A percentile compares a stretch with the other conserved stretches of the same genome.
These are phyloP conservation scores for Anastrepha obliqua DNA, from an alignment of 1,140 invertebrate genomes.

Conservation along the genomic window DNA sequence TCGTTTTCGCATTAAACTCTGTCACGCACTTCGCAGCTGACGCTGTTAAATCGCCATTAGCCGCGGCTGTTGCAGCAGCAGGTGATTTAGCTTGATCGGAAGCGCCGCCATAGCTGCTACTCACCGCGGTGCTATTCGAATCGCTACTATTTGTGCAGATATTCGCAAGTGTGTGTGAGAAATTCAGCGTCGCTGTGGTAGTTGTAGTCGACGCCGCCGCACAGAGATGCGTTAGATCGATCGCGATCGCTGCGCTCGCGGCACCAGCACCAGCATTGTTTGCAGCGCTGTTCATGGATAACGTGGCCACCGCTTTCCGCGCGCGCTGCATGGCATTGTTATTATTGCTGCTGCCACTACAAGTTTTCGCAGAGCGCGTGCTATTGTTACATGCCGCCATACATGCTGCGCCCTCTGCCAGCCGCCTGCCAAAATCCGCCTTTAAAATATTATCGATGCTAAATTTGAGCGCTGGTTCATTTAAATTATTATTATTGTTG, in stretches of 20 bases:
- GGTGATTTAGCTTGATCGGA: slow-evolving; percentile 52
- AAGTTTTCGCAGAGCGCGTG: background rate
- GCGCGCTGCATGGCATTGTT: background rate
- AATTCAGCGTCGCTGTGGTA: slow-evolving; percentile 57
- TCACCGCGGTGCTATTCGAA: slow-evolving; percentile 70
- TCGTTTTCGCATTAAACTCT: slow-evolving; percentile 8
- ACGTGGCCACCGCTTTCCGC: background rate
- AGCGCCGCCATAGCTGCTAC: slow-evolving; percentile 64
- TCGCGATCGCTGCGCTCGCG: background rate
- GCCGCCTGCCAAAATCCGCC: slow-evolving; percentile 88
- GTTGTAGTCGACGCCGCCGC: slow-evolving; percentile 46
- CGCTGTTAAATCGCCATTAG: background rate
- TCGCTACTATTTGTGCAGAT: slow-evolving; percentile 73
- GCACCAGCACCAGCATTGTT: background rate
- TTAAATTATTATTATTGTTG: slow-evolving; percentile 66
- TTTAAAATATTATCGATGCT: slow-evolving; percentile 95
- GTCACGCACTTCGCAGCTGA: slow-evolving; percentile 51
- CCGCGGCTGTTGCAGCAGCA: background rate
- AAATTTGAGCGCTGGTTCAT: slow-evolving; percentile 86
- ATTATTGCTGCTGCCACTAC: background rate
- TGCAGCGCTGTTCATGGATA: background rate
- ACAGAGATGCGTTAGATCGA: slow-evolving; percentile 19
- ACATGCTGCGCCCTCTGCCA: slow-evolving; percentile 77
- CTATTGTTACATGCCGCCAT: slow-evolving; percentile 24
- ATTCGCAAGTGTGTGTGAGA: slow-evolving; percentile 68